Evolutionary conservation across 1,140 invertebrate genomes (phyloP).

Genomic region (Prorops nasuta): DNA sequence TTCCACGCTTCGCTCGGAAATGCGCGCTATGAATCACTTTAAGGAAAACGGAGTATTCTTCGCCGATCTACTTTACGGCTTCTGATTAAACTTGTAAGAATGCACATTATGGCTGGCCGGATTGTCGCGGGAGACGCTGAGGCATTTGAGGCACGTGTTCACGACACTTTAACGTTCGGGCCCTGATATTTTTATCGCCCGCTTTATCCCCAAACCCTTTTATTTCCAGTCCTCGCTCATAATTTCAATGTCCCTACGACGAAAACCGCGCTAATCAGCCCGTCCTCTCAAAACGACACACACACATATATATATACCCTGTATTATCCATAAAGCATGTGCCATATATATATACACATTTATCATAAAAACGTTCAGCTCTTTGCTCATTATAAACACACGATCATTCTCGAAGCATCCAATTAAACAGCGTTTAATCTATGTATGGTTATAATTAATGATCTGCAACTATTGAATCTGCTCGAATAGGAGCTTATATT

Average conservation of each 20-base stretch:
- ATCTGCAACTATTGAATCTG: too few species aligned
- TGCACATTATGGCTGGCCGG: slow-evolving; percentile 1
- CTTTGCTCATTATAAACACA: too few species aligned
- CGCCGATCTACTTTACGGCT: slow-evolving; percentile 17
- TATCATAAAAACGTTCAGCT: too few species aligned
- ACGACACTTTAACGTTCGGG: slow-evolving; percentile 10
- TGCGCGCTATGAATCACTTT: not conserved
- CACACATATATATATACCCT: too few species aligned
- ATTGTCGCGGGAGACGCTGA: slow-evolving; percentile 8
- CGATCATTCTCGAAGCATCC: too few species aligned
- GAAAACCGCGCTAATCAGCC: too few species aligned
- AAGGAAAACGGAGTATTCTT: not conserved
- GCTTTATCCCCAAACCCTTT: slow-evolving; percentile 10
- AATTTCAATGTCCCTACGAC: not conserved
- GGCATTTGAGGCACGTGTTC: slow-evolving; percentile 22
- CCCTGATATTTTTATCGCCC: slow-evolving; percentile 22
- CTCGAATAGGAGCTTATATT: too few species aligned
- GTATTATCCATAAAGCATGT: too few species aligned
- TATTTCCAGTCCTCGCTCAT: slow-evolving; percentile 5
- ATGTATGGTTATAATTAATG: too few species aligned
- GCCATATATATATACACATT: too few species aligned
- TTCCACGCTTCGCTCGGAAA: not conserved
- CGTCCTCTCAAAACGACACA: too few species aligned
- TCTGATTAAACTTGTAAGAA: slow-evolving; percentile 19
- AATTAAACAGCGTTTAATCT: too few species aligned